phyloP scores from a whole-genome alignment of 2,113 vertebrate genomes.

The Gasterosteus aculeatus region DNA sequence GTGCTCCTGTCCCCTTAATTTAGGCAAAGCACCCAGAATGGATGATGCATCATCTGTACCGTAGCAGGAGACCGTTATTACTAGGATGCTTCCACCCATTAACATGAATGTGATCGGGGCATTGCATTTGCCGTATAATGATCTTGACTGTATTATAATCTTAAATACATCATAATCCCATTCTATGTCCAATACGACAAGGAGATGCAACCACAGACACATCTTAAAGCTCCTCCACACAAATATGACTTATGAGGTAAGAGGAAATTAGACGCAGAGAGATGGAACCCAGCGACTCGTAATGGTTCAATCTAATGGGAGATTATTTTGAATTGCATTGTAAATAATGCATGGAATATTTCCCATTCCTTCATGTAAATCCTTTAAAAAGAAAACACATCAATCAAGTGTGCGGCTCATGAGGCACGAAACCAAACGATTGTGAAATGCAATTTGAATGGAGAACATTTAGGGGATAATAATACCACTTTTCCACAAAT shows the following conservation, averaged over 20 bases:
- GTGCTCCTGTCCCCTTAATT: neutral
- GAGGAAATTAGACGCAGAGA: neutral
- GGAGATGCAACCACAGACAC: neutral
- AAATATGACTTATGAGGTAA: neutral
- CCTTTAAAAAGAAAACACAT: slow-evolving; percentile 23
- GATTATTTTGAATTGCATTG: slow-evolving; percentile 14
- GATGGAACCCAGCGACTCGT: slow-evolving; percentile 10
- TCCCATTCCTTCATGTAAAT: slow-evolving; percentile 19
- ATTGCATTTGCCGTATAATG: slow-evolving; percentile 7
- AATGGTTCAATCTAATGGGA: neutral
- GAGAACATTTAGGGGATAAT: slow-evolving; percentile 5
- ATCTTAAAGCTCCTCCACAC: neutral
- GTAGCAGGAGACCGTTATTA: slow-evolving; percentile 1
- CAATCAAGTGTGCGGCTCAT: slow-evolving; percentile 28
- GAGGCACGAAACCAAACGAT: slow-evolving; percentile 23
- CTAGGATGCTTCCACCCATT: neutral
- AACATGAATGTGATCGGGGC: neutral
- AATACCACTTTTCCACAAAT: slow-evolving; percentile 13
- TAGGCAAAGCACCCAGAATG: slow-evolving; percentile 2
- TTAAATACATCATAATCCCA: slow-evolving; percentile 31
- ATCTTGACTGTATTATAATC: slow-evolving; percentile 17
- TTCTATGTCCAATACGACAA: neutral
- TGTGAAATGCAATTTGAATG: slow-evolving; percentile 22
- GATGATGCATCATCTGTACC: neutral
- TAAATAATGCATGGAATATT: slow-evolving; percentile 25